These are phyloP conservation scores for Meloidogyne chitwoodi DNA, from an alignment of 1,140 invertebrate genomes.

Conservation along the genomic window DNA sequence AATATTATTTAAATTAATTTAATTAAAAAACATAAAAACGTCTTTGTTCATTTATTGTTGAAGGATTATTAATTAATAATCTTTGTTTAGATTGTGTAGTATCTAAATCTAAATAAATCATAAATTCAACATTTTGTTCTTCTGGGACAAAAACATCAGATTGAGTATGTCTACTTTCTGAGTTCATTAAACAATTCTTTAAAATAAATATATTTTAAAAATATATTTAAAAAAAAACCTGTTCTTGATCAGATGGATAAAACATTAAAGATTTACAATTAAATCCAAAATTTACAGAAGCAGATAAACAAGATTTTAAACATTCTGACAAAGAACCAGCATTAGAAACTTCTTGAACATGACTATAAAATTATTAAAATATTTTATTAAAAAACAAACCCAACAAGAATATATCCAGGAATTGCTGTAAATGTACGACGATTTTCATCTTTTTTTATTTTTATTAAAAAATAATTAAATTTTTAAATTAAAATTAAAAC, in stretches of 20 bases:
- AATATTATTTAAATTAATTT: neutral
- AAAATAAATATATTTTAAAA: neutral
- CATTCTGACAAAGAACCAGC: slow-evolving; percentile 25
- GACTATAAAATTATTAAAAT: slow-evolving; percentile 3
- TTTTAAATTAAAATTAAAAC: too few relatives aligned
- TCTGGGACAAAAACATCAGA: slow-evolving; percentile 31
- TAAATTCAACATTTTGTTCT: slow-evolving; percentile 12
- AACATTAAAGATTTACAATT: slow-evolving; percentile 27
- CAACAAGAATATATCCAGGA: slow-evolving; percentile 27
- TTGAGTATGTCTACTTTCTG: slow-evolving; percentile 30
- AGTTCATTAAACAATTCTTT: slow-evolving; percentile 31
- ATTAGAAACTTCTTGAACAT: slow-evolving; percentile 33
- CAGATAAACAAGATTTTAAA: slow-evolving; percentile 18
- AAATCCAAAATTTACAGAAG: slow-evolving; percentile 23
- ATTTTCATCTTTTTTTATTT: neutral
- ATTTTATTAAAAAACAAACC: neutral
- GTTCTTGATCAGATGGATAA: slow-evolving; percentile 26
- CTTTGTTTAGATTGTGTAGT: neutral
- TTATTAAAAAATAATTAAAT: neutral
- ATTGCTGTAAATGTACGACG: slow-evolving; percentile 7
- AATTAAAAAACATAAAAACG: slow-evolving; percentile 10
- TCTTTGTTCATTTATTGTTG: neutral
- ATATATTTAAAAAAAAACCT: neutral
- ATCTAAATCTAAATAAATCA: slow-evolving; percentile 13
- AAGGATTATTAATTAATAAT: neutral